These are phyloP conservation scores for Clarias macrocephalus DNA, from an alignment of 2,113 vertebrate genomes.

Conservation along the genomic window DNA sequence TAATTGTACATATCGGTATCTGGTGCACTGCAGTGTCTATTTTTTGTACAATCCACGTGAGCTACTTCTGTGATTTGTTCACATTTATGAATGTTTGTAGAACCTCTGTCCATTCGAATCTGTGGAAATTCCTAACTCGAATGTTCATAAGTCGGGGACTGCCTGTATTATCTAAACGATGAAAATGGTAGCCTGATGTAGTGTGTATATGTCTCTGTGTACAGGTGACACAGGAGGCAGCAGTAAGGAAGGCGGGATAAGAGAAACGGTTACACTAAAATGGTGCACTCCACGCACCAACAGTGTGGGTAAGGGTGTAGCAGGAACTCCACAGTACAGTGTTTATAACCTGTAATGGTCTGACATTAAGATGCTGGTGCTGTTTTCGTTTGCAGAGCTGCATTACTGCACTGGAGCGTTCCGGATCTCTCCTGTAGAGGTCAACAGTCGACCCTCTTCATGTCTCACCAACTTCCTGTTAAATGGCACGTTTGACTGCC, in stretches of 20 bases:
- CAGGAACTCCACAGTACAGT: not conserved
- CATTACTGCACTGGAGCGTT: constrained; percentile 97
- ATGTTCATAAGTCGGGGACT: too few species aligned
- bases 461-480: constrained; percentile 98
- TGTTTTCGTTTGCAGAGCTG: constrained; percentile 76
- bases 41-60: too few species aligned
- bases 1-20: too few species aligned
- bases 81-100: too few species aligned
- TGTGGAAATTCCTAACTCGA: too few species aligned
- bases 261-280: constrained; percentile 94
- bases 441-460: constrained; percentile 97
- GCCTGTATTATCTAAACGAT: too few species aligned
- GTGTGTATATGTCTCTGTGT: not conserved
- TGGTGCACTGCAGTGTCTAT: too few species aligned
- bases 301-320: constrained; percentile 82
- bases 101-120: too few species aligned
- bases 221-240: constrained; percentile 86
- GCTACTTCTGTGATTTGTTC: too few species aligned
- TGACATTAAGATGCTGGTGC: not conserved
- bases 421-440: constrained; percentile 96
- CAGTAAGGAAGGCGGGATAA: constrained; percentile 86
- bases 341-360: not conserved
- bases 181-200: not conserved
- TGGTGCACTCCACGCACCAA: constrained; percentile 98
- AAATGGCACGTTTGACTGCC: constrained; percentile 77